Base-by-base conservation (phyloP, 2,888 invertebrate genomes). In the Nymphalis urticae region DNA sequence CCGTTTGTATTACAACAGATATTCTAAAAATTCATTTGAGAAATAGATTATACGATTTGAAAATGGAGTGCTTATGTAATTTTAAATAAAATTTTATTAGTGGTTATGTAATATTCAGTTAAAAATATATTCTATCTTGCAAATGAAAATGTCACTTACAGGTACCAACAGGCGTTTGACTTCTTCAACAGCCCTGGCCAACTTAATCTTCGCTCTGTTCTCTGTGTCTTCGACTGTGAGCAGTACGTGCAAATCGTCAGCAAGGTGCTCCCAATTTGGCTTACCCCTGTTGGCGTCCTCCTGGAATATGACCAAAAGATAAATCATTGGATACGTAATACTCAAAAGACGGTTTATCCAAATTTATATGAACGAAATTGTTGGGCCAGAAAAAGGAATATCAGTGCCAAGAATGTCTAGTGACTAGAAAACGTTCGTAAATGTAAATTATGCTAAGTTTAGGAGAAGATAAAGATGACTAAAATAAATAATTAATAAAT, bases 261-360 rank as follows among this genome's bases (percentile, higher is more conserved):
- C 98, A 86, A 99, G 94, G 88, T 99, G 99, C 90, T 99, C 99
- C 99, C 99, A 99, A 94, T 99, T 99, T 75, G 99, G 98, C 93
- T 99, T 99, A 78, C 99, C 99, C 87, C 99, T 95, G 93, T 99
- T 99, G 84, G 97, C 96, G 87, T 99, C 99, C 94, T 99, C 99
- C 99, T 99, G 94, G 67, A 85, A 85, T 74, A 69, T 75, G 32
- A 51, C 72, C 71, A 72, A 74, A 54, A 68, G 65, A 74, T 73
- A 70, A 76, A 72, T 74, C 73, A 73, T 68, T 75, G 72, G 67
- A 75, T 67, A 69, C 68, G 73, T 73, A 70, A 72, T 74, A 72
- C 69, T 64, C 64, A 73, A 68, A 66, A 68, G 63, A 73, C 67
- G 68, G 64, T 70, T 72, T 70, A 75, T 74, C 66, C 74, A 58